phyloP scores from a whole-genome alignment of 2,888 invertebrate genomes.

The Caenorhabditis wallacei region DNA sequence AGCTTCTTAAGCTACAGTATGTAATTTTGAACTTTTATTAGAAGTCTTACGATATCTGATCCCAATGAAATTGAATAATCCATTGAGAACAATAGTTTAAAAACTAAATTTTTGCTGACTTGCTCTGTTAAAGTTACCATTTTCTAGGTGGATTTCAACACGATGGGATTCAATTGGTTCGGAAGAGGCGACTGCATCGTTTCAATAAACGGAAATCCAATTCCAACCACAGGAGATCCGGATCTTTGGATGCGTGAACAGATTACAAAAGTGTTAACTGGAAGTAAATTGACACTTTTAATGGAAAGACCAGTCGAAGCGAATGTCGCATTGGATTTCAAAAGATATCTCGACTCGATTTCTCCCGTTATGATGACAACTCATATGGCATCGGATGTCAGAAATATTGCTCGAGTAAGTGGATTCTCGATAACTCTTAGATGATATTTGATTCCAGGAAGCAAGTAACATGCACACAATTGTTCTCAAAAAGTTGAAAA shows the following conservation, averaged over 20 bases:
- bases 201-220: neutral
- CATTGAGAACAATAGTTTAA: too few relatives aligned
- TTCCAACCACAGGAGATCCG: neutral
- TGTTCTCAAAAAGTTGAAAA: constrained; percentile 46
- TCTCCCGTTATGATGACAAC: neutral
- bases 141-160: too few relatives aligned
- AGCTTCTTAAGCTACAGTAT: too few relatives aligned
- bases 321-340: neutral
- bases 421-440: neutral
- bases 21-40: too few relatives aligned
- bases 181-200: neutral
- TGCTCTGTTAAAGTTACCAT: too few relatives aligned
- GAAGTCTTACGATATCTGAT: too few relatives aligned
- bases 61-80: too few relatives aligned
- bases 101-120: too few relatives aligned
- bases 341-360: neutral
- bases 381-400: neutral
- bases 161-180: too few relatives aligned
- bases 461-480: constrained; percentile 58
- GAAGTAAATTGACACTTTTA: neutral
- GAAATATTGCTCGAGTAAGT: neutral
- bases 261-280: neutral
- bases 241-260: neutral
- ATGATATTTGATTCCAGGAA: neutral
- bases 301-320: neutral